A percentile compares a stretch with the other conserved stretches of the same genome.
These are phyloP conservation scores for Labeo calbasu DNA, from an alignment of 2,797 vertebrate genomes.

Conservation along the genomic window DNA sequence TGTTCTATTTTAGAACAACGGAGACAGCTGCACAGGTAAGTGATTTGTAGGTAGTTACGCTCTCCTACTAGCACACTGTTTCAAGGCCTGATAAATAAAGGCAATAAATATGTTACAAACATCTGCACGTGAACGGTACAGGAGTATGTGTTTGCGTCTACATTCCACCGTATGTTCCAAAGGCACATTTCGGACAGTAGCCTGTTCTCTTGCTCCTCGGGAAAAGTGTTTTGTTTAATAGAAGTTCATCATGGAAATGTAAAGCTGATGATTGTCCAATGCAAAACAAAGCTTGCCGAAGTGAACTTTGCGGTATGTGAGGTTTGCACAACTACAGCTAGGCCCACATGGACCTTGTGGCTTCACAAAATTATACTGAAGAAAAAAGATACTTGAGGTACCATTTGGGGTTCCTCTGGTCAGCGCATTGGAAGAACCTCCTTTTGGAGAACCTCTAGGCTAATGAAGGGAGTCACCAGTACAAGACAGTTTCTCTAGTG, in stretches of 20 bases:
- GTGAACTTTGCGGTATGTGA: neutral
- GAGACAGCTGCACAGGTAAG: constrained; percentile 30
- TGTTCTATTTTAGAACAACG: constrained; percentile 49
- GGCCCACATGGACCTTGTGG: neutral
- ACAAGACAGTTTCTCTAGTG: neutral
- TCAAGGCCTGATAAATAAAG: constrained; percentile 59
- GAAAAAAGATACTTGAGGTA: neutral
- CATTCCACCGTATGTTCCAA: constrained; percentile 80
- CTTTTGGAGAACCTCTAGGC: constrained; percentile 11
- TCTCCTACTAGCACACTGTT: constrained; percentile 31
- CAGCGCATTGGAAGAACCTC: neutral
- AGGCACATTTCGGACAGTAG: constrained; percentile 84
- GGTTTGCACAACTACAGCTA: neutral
- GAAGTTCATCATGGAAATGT: neutral
- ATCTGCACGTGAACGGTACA: constrained; percentile 58
- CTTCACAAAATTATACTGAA: neutral
- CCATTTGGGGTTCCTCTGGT: neutral
- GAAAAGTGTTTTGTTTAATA: constrained; percentile 20
- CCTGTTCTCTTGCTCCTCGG: constrained; percentile 66
- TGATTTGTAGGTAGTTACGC: constrained; percentile 20
- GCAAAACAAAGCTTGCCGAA: neutral
- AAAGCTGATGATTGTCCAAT: constrained; percentile 27
- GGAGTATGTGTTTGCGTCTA: constrained; percentile 77
- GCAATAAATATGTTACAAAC: constrained; percentile 62
- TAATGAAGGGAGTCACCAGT: neutral